Evolutionary conservation across 2,888 invertebrate species (phyloP), one percentile per base, ranked within the genome.

Genomic region (Glaucopsyche alexis): DNA sequence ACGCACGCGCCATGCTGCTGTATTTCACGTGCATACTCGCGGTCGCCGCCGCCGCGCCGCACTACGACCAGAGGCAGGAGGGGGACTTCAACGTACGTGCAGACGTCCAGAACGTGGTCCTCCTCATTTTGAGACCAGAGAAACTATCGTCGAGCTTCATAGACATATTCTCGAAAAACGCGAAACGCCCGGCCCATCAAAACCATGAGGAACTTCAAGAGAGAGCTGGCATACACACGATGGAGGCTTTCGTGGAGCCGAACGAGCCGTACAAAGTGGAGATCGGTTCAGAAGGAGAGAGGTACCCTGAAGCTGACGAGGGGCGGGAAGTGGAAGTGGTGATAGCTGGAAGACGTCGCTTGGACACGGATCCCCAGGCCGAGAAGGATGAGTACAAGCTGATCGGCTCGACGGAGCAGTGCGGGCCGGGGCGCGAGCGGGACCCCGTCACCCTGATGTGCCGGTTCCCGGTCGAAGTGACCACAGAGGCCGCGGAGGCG

Each of bases 81-180:
- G 97, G 97, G n/a, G 94, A 95, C 3, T 84, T 94, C 76, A 96
- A 97, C 85, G 93, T 96, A 13, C 94, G 95, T 71, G 95, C 96
- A 0, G 95, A 96, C 83, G 87, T 97, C 11, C 95, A 96, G 77
- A 96, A 97, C 81, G 94, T 97, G 77, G 90, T 96, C 77, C 87
- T 97, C 71, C 85, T 97, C 42, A 84, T 96, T n/a, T 94, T 95
- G 0, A 87, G 95, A 38, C 94, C 94, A 4, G 81, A 85, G 67
- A 89, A 88, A 75, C 71, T 85, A 75, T 76, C 81, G 0, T 71
- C 69, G 40, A 83, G 81, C 69, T 16, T 87, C 4, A 78, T 87
- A 60, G 80, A 78, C 74, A 78, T 77, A 16, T 77, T 79, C 67
- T 75, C 81, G 72, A 85, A 85, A 74, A 81, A 76, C 14, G 73